Evolutionary conservation across 2,113 vertebrate genomes (phyloP).

Genomic region (Oceanodroma tethys): DNA sequence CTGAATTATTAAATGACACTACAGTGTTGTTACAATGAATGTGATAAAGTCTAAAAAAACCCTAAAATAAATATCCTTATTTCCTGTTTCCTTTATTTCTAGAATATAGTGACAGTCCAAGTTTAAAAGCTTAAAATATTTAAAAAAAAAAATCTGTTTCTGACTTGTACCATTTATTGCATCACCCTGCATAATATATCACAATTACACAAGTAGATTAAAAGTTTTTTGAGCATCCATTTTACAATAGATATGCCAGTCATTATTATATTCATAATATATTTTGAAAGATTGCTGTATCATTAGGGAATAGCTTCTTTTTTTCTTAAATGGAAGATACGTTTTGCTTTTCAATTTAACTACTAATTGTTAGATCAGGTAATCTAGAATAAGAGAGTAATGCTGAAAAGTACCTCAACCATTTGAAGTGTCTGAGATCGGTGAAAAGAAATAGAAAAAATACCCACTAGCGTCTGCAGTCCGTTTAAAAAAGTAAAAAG

Average conservation of each 20-base stretch:
- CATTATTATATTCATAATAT: neutral
- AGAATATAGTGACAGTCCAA: neutral
- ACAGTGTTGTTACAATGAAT: neutral
- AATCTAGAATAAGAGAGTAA: constrained; percentile 17
- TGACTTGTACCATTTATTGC: neutral
- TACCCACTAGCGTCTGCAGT: neutral
- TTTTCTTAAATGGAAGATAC: neutral
- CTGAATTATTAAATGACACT: neutral
- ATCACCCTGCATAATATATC: neutral
- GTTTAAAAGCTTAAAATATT: neutral
- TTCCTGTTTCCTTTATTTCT: neutral
- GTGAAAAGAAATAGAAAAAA: constrained; percentile 28
- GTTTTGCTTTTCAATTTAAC: neutral
- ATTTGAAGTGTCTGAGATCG: constrained; percentile 12
- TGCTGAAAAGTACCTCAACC: constrained; percentile 51
- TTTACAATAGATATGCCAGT: neutral
- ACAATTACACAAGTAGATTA: neutral
- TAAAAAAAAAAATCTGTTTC: neutral
- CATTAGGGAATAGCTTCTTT: neutral
- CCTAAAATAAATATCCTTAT: neutral
- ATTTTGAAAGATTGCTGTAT: neutral
- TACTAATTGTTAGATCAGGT: neutral
- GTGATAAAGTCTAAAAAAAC: neutral
- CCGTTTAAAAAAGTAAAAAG: neutral
- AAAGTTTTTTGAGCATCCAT: neutral